Base-by-base conservation (phyloP, 1,140 invertebrate genomes). In the Eriosoma lanigerum region DNA sequence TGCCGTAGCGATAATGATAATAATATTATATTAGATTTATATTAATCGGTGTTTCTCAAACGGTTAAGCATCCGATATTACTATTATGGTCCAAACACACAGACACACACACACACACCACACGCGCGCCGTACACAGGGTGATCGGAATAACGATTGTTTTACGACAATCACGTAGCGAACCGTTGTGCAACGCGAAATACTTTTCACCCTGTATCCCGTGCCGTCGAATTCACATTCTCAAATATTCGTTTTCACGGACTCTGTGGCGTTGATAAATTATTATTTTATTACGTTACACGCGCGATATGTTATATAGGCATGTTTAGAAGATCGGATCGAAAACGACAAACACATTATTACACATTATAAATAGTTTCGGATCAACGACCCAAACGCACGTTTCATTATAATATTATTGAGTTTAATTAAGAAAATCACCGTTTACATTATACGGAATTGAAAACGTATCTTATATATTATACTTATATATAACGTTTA, bases 381-480 rank as follows among this genome's bases (percentile, higher is more conserved):
- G 73, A 76, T 76, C 73, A 76, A 76, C 73, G 73, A 76, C 52
- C 73, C 73, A 6, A 24, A 17, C 26, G 50, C 73, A 76, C 73
- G 73, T 76, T 76, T 76, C 73, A 17, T 76, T 76, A 60, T 58
- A 68, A n/a, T 56, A 54, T 48, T 73, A 58, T 76, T 58, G 52
- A 58, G 73, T 76, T 76, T 76, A 76, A 76, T 76, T 76, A 76
- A 76, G 73, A 76, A 76, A 76, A 76, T 38, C 52, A 58, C 54
- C 52, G 52, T 76, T 76, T 76, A 38, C 8, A 76, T 56, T 58
- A 38, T 56, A 54, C 70, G 70, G 70, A 73, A 73, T 73, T 54
- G 73, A 76, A 32, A 56, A 76, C 52, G 54, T 32, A 21, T 9
- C n/a, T 44, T n/a, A n/a, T n/a, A 29, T 38, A 19, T 4, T 38